These are phyloP conservation scores for Avahi laniger DNA, from an alignment of 2,797 vertebrate species.

Conservation along the genomic window DNA sequence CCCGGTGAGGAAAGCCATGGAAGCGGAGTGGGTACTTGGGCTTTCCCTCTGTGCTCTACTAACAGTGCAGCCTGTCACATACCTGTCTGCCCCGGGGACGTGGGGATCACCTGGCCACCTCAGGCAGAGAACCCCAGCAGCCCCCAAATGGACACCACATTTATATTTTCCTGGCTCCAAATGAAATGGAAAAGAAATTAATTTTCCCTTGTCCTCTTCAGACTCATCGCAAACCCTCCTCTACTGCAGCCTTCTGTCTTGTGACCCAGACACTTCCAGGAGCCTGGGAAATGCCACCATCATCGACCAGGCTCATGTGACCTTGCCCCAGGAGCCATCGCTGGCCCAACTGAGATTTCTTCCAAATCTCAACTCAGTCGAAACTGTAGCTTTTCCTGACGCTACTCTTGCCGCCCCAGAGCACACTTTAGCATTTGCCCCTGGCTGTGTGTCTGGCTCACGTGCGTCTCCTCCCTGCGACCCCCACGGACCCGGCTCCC, in stretches of 20 bases:
- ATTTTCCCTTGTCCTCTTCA: slow-evolving; percentile 51
- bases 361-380: slow-evolving; percentile 7
- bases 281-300: not conserved
- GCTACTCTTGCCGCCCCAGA: not conserved
- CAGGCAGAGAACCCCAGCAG: not conserved
- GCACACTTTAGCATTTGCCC: not conserved
- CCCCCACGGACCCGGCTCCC: not conserved
- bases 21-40: no score
- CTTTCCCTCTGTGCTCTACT: not conserved
- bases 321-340: not conserved
- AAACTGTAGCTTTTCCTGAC: not conserved
- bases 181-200: not conserved
- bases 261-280: accelerated
- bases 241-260: not conserved
- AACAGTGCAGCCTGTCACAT: not conserved
- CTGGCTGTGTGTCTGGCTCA: not conserved
- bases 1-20: accelerated
- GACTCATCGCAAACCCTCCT: not conserved
- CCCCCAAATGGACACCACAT: not conserved
- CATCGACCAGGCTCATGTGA: not conserved
- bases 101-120: not conserved
- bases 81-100: no score
- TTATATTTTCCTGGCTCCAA: slow-evolving; percentile 9
- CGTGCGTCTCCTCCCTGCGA: not conserved
- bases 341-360: not conserved